Base-by-base conservation (phyloP, 1,140 invertebrate genomes). In the Drosophila nigrodunni region DNA sequence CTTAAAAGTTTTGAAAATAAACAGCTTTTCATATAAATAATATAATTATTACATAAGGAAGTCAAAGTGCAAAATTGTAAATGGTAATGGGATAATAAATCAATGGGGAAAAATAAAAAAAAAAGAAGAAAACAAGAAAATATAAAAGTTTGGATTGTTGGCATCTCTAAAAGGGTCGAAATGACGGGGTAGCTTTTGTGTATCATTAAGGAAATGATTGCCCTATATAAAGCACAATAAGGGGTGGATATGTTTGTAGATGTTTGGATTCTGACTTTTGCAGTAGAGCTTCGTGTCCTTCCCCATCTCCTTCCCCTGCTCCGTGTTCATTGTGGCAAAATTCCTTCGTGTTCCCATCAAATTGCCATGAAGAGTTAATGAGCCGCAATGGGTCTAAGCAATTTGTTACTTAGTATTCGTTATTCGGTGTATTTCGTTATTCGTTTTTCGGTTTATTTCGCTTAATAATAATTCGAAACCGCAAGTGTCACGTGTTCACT, bases 401-500 rank as follows among this genome's bases (percentile, higher is more conserved):
- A 80, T 71, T 89, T 78, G 66, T 76, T 76, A 62, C 57, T 74
- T 60, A 68, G 73, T 68, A 75, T 74, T 74, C 61, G 46, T 55
- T 30, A 77, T 78, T 69, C 54, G 58, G 47, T 62, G 66, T 47
- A 30, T 30, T 71, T 89, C 76, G 66, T 76, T 76, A 62, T 74
- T 74, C 61, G 46, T 55, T 30, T 74, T 78, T 69, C 54, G 58
- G 47, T 62, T 69, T 47, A 21, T 21, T 30, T 30, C 25, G 25
- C 6, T 30, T 30, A 30, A 30, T 30, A 67, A 74, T 81, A 79
- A 87, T 71, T 89, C 62, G 79, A 69, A 77, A 77, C 82, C 82
- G 49, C 83, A 87, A 87, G 70, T 88, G 83, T 87, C 83, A 87
- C 83, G 83, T 87, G 83, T 69, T 69, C 79, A 71, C 65, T 83